Base-by-base conservation (phyloP, 2,113 vertebrate species). In the Strix uralensis region DNA sequence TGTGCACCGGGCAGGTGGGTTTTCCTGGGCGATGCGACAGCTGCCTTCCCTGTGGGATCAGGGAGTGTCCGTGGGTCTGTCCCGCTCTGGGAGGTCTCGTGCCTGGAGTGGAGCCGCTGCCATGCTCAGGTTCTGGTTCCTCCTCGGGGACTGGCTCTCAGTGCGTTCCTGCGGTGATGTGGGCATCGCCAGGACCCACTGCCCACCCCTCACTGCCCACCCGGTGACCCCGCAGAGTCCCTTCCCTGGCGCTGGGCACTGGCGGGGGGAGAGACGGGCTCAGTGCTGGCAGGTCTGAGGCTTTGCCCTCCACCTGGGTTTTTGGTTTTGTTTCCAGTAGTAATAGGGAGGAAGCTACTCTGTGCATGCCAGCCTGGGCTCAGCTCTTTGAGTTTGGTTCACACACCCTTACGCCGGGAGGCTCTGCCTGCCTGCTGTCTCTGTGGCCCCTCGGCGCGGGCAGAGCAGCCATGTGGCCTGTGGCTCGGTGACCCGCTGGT, bases 1-100 rank as follows among this genome's bases (percentile, higher is more conserved):
- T 25, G 5, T 36, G 85, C 21, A 4, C 2, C 0, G 5, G 77
- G 38, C 71, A 25, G 87, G 44, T 44, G 38, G 49, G 23, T 29
- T 61, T 59, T 11, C 57, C 52, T 18, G 25, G 46, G 52, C 2
- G 2, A 3, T 27, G 63, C 5, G 1, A 2, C 3, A 0, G 25
- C 49, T 5, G 38, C 7, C 11, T 34, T 78, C 40, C 44, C 38
- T 0, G 5, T 69, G 82, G 78, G 44, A 79, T 9, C 36, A 3
- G 62, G 66, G 81, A 38, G 70, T 32, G 65, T 23, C 57, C 1
- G 0, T 23, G 69, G 38, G 4, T 44, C 88, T 70, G 34, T 18
- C 54, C 54, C 4, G 7, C 44, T n/a, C 78, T 1, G 12, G 38
- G 40, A 73, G 46, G 10, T 36, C 22, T 62, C 3, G 3, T 0